Conservation (phyloP, 37 sponge, comb jelly and placozoan genomes). For the Corticium candelabrum region DNA sequence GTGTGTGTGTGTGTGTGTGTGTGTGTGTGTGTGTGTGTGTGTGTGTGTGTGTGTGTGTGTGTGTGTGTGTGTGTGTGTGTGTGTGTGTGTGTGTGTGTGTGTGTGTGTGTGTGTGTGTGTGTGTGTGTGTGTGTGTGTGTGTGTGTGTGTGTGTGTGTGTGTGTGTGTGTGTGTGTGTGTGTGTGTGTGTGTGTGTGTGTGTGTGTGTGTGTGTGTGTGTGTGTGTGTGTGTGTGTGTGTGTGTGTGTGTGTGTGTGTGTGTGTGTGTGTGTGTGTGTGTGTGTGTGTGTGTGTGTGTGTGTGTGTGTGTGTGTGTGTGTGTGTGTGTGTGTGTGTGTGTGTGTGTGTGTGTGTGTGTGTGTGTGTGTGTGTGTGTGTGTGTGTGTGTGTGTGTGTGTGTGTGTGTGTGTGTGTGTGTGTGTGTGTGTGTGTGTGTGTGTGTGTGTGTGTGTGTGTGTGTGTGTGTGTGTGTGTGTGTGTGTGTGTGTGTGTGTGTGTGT, state of each 20-base stretch:
- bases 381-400: constrained; percentile 8
- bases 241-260: constrained; percentile 36
- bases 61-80: too few relatives aligned
- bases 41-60: too few relatives aligned
- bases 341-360: constrained; percentile 22
- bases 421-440: constrained; percentile 5
- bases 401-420: constrained; percentile 12
- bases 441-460: constrained; percentile 5
- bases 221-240: constrained; percentile 18
- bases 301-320: constrained; percentile 32
- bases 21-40: too few relatives aligned
- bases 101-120: too few relatives aligned
- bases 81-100: too few relatives aligned
- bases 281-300: constrained; percentile 26
- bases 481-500: constrained; percentile 5
- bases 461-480: constrained; percentile 5
- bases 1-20: too few relatives aligned
- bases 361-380: constrained; percentile 26
- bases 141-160: too few relatives aligned
- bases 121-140: too few relatives aligned
- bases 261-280: constrained; percentile 10
- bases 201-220: constrained; percentile 11
- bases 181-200: too few relatives aligned
- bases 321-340: not conserved
- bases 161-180: constrained; percentile 17